A percentile compares a stretch with the other conserved stretches of the same genome.
phyloP scores from a whole-genome alignment of 2,797 vertebrate genomes.

The Peromyscus melanophrys region DNA sequence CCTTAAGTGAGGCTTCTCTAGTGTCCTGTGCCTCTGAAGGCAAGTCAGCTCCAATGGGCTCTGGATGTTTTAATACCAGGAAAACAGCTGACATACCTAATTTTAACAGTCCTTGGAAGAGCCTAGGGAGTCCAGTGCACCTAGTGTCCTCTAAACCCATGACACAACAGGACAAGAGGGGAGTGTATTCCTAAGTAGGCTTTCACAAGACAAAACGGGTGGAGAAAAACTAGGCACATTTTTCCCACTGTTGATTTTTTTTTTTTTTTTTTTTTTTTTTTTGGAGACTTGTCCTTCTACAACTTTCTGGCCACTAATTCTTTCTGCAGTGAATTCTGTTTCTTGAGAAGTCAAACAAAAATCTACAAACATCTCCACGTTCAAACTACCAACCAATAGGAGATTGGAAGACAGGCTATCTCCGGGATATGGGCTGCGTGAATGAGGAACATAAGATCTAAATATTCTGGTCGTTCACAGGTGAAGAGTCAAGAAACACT shows the following conservation, averaged over 20 bases:
- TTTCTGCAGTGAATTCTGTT: constrained; percentile 57
- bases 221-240: constrained; percentile 61
- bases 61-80: constrained; percentile 52
- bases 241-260: not conserved
- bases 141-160: constrained; percentile 42
- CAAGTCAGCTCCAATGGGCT: constrained; percentile 5
- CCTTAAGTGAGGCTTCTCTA: not conserved
- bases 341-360: constrained; percentile 12
- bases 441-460: fast-evolving
- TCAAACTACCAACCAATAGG: not conserved
- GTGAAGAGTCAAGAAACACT: not conserved
- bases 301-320: not conserved
- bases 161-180: constrained; percentile 31
- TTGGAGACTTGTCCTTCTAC: not conserved
- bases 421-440: not conserved
- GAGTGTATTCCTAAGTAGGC: constrained; percentile 12
- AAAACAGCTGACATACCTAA: constrained; percentile 41
- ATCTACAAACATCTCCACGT: constrained; percentile 16
- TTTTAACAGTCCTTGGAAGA: constrained; percentile 52
- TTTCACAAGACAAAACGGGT: not conserved
- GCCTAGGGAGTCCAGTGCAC: constrained; percentile 11
- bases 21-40: constrained; percentile 21
- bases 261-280: not conserved
- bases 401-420: not conserved
- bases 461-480: fast-evolving